Conservation (phyloP, 23 tunicate species). For the Styela plicata region DNA sequence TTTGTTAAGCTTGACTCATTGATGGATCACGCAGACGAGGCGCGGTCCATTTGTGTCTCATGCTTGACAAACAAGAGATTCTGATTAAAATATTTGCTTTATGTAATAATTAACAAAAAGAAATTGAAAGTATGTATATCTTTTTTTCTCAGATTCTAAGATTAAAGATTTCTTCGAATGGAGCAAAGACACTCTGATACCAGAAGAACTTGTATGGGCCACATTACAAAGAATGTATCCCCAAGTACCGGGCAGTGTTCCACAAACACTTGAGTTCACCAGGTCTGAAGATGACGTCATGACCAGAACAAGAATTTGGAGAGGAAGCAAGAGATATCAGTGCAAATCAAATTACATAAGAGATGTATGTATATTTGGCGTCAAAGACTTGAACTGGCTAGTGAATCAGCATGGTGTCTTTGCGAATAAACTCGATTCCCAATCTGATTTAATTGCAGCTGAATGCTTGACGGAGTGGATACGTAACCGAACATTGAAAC, state of each 20-base stretch:
- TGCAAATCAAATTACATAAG: conserved; percentile 67
- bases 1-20: no score
- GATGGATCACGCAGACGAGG: no score
- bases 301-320: conserved; percentile 83
- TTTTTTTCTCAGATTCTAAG: no score
- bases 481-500: conserved; percentile 61
- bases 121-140: no score
- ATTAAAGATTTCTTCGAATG: conserved; percentile 69
- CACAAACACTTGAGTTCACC: conserved; percentile 88
- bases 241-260: conserved; percentile 80
- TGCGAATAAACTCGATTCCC: conserved; percentile 85
- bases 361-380: conserved; percentile 87
- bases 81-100: no score
- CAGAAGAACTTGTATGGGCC: conserved; percentile 97
- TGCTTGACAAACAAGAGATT: no score
- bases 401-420: conserved; percentile 76
- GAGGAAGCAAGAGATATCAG: conserved; percentile 53
- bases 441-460: conserved; percentile 56
- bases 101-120: no score
- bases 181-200: conserved; percentile 89
- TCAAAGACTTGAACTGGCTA: conserved; percentile 87
- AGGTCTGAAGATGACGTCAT: conserved; percentile 67
- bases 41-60: no score
- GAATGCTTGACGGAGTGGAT: conserved; percentile 65
- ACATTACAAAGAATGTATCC: conserved; percentile 76